phyloP scores from a whole-genome alignment of 2,113 vertebrate species.

The Oceanites oceanicus region DNA sequence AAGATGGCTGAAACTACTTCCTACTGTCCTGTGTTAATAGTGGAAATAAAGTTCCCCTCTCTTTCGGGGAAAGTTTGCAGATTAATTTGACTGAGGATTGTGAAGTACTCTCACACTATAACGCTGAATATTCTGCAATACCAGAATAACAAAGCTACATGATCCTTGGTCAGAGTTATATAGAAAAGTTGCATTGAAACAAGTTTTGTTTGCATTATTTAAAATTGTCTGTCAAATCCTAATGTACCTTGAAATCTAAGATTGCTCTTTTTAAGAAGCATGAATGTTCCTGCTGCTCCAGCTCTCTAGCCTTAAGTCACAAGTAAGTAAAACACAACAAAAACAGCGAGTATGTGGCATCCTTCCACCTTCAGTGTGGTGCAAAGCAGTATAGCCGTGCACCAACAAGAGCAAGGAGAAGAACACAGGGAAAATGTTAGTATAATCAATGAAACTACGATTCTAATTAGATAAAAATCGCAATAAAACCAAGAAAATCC shows the following conservation, averaged over 20 bases:
- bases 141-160: not conserved
- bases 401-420: not conserved
- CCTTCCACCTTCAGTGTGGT: not conserved
- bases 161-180: not conserved
- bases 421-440: not conserved
- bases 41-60: not conserved
- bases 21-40: not conserved
- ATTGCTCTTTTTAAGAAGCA: not conserved
- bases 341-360: not conserved
- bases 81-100: not conserved
- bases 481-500: not conserved
- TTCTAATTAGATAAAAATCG: not conserved
- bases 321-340: not conserved
- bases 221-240: not conserved
- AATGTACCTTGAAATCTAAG: not conserved
- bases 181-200: not conserved
- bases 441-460: not conserved
- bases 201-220: not conserved
- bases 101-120: not conserved
- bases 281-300: not conserved
- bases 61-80: not conserved
- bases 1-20: not conserved
- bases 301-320: not conserved
- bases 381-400: not conserved
- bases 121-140: not conserved